Evolutionary conservation across 2,888 invertebrate genomes (phyloP), one percentile per base, ranked within the genome.

Genomic region (Sturmia bella): DNA sequence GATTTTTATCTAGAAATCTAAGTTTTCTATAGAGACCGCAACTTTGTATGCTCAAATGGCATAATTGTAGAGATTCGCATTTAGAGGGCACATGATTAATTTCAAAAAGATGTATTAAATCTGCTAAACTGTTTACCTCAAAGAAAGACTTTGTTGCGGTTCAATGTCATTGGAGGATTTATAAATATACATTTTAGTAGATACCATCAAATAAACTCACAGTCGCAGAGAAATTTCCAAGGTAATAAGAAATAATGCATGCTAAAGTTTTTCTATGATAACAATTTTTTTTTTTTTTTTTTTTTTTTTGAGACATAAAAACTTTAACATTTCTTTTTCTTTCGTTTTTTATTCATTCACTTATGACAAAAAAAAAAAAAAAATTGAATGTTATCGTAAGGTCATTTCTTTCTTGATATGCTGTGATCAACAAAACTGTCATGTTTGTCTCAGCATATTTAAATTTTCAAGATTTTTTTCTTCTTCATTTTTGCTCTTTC

Each of bases 351-450:
- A 27, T 19, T 50, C 57, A 21, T 63, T 74, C 11, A 56, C 19
- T 64, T 41, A 52, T n/a, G n/a, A n/a, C n/a, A n/a, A n/a, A n/a
- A n/a, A n/a, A n/a, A n/a, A 70, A 48, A 73, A 19, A 73, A 64
- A 32, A 63, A 15, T 63, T 57, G 21, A 66, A 82, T 82, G 82
- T 82, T 82, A 82, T 82, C 82, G 41, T 75, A 74, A 70, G 82
- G 82, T 82, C 82, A 82, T 78, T 66, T 70, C 57, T 54, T 66
- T 64, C 37, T 61, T 78, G 54, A 66, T 82, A 78, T 75, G 74
- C 69, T 74, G 48, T 11, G 69, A 32, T 72, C 73, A 77, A 37
- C 74, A 70, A 66, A 66, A 56, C 54, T 70, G 43, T 70, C 32
- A 15, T 52, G 45, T 24, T 61, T 69, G 68, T 39, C 45, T 77